phyloP scores from a whole-genome alignment of 2,797 vertebrate genomes.

The Chiroxiphia lanceolata region DNA sequence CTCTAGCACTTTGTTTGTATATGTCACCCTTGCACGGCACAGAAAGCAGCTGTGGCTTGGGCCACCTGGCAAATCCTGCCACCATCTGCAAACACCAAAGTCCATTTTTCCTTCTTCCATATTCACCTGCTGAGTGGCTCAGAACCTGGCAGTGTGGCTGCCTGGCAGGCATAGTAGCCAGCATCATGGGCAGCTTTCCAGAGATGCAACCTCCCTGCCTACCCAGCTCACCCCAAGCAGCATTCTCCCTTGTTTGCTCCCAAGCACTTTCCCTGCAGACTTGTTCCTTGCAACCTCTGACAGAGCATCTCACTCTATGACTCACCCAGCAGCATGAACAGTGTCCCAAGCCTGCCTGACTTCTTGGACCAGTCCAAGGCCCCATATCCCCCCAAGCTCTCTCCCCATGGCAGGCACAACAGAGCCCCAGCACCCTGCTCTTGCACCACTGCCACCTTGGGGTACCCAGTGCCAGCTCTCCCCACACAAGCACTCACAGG shows the following conservation, averaged over 20 bases:
- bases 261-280: background rate
- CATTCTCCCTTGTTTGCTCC: background rate
- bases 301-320: background rate
- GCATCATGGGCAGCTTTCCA: background rate
- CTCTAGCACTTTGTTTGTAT: background rate
- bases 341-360: background rate
- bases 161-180: background rate
- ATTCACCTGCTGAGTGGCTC: background rate
- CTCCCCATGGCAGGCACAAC: fast-evolving
- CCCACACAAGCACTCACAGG: background rate
- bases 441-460: background rate
- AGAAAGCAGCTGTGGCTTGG: background rate
- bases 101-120: background rate
- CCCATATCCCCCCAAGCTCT: background rate
- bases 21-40: background rate
- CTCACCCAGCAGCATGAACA: background rate
- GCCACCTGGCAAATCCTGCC: background rate
- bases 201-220: background rate
- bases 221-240: background rate
- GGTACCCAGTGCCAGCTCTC: background rate
- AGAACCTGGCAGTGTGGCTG: background rate
- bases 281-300: background rate
- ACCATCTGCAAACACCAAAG: background rate
- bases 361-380: background rate
- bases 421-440: background rate